Evolutionary conservation across 2,888 invertebrate species (phyloP).

Genomic region (Dorcus parallelipipedus): DNA sequence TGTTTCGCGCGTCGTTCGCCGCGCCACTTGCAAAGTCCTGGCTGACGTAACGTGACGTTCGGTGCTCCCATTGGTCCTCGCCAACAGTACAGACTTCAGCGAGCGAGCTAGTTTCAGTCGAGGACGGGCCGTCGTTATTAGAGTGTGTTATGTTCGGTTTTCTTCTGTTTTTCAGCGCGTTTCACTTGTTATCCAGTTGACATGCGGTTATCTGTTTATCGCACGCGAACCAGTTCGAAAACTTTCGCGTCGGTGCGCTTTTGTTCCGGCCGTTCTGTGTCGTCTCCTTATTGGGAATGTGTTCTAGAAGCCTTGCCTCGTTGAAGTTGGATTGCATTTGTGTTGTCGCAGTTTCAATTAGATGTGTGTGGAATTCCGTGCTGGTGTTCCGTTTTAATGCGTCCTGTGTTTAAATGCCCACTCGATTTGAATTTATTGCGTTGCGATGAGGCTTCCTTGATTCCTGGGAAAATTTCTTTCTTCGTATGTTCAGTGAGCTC

Average conservation of each 20-base stretch:
- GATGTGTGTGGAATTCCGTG: too few relatives aligned
- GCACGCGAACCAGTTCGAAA: background rate
- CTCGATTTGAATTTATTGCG: too few relatives aligned
- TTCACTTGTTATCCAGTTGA: too few relatives aligned
- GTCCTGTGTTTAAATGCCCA: too few relatives aligned
- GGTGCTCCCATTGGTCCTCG: slow-evolving; percentile 34
- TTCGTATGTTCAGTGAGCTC: background rate
- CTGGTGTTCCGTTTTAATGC: too few relatives aligned
- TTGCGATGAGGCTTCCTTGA: too few relatives aligned
- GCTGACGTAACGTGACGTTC: slow-evolving; percentile 38
- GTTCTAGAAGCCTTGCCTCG: too few relatives aligned
- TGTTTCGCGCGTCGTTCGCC: slow-evolving; percentile 15
- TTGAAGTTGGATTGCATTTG: too few relatives aligned
- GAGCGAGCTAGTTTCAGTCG: slow-evolving; percentile 11
- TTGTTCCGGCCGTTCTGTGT: too few relatives aligned
- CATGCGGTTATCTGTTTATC: slow-evolving; percentile 3
- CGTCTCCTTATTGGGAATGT: too few relatives aligned
- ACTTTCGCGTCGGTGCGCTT: too few relatives aligned
- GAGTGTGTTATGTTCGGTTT: slow-evolving; percentile 8
- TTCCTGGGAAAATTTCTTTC: background rate
- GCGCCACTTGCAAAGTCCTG: slow-evolving; percentile 35
- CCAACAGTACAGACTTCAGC: slow-evolving; percentile 1
- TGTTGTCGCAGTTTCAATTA: too few relatives aligned
- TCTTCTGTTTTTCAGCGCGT: background rate
- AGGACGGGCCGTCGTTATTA: slow-evolving; percentile 11